Conservation (phyloP, 2,888 invertebrate species). For the Entomobrya multifasciata region DNA sequence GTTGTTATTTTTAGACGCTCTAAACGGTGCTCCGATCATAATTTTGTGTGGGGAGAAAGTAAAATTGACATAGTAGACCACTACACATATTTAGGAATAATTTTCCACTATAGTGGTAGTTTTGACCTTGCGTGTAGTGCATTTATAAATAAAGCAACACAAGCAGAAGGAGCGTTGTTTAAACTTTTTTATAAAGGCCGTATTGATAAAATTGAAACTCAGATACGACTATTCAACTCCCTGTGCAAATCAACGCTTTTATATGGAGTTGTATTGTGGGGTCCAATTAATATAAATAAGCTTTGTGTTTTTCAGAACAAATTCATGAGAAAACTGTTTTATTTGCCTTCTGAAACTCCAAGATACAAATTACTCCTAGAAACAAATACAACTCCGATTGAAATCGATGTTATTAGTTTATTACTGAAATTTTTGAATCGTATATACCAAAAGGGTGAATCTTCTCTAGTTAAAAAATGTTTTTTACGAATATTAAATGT, state of each 20-base stretch:
- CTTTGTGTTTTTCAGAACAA: constrained; percentile 30
- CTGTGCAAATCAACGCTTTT: neutral
- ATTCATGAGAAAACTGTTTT: constrained; percentile 34
- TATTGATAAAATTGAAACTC: neutral
- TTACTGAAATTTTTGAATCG: neutral
- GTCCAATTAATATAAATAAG: neutral
- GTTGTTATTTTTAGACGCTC: neutral
- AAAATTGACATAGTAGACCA: neutral
- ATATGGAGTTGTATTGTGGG: constrained; percentile 29
- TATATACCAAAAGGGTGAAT: neutral
- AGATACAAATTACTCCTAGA: constrained; percentile 30
- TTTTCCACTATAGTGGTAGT: neutral
- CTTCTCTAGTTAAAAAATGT: neutral
- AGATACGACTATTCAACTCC: neutral
- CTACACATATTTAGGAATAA: neutral
- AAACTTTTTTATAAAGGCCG: neutral
- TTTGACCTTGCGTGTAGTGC: neutral
- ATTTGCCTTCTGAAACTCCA: constrained; percentile 10
- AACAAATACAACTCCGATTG: constrained; percentile 10
- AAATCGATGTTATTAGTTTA: neutral
- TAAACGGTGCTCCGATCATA: neutral
- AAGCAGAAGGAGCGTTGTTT: neutral
- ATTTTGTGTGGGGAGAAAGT: neutral
- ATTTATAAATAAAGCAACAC: neutral
- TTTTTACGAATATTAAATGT: neutral